Base-by-base conservation (phyloP, 2,888 invertebrate species). In the Drosophila maculinotata region DNA sequence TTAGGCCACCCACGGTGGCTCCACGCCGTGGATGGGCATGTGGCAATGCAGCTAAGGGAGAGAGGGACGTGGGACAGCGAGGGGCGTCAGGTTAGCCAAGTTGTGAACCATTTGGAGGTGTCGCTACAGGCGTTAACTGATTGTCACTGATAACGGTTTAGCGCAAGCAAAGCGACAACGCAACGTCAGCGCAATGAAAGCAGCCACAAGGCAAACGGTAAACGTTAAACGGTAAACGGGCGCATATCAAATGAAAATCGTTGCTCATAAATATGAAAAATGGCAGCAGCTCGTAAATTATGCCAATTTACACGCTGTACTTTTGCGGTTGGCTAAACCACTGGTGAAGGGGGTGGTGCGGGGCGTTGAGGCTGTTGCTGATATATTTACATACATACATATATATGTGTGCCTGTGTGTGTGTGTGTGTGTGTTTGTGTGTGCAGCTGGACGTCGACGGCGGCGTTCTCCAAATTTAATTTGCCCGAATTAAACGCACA, bases 401-500 rank as follows among this genome's bases (percentile, higher is more conserved):
- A 14, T 23, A n/a, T 31, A 20, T 44, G 33, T 48, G 2, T 42
- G 31, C 38, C 1, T 26, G 26, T 44, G 15, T 23, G 15, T 20
- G 14, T 12, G 39, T 41, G 45, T 25, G 33, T 35, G 23, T 12
- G 26, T 35, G 49, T 26, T 17, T 39, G 47, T 17, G 17, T 38
- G 26, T 20, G 44, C 38, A 26, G n/a, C n/a, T n/a, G n/a, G n/a
- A n/a, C n/a, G n/a, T n/a, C 41, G 45, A 41, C 41, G 44, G n/a
- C 35, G 33, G n/a, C 42, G 38, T 51, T 69, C 59, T 57, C 49
- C 52, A 70, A 81, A 83, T 80, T 70, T 65, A 78, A 76, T 79
- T 82, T 76, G 65, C 59, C 36, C 76, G 62, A 86, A 86, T 85
- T 86, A 86, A 86, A 86, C 75, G 84, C 73, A 78, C 75, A 81